Evolutionary conservation across 2,113 vertebrate genomes (phyloP).

Genomic region (Clarias batrachus): DNA sequence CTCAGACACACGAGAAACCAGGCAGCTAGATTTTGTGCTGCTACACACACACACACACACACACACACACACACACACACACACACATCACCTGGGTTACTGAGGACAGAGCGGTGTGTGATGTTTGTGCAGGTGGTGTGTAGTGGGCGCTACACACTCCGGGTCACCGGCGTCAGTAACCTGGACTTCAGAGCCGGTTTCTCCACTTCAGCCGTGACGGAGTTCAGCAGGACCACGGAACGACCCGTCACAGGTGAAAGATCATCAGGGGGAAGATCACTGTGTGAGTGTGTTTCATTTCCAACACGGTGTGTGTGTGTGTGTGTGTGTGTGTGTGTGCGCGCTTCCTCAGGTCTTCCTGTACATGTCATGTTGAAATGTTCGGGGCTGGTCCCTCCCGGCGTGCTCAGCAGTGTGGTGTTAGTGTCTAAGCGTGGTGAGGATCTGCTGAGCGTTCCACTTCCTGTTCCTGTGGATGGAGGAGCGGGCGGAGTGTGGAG

Average conservation of each 20-base stretch:
- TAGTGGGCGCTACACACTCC: conserved; percentile 83
- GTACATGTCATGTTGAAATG: conserved; percentile 84
- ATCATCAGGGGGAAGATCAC: neutral
- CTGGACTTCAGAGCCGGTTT: conserved; percentile 86
- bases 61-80: no score
- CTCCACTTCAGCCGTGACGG: conserved; percentile 72
- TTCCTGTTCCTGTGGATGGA: conserved; percentile 65
- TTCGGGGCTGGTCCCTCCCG: conserved; percentile 77
- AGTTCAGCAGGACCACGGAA: conserved; percentile 76
- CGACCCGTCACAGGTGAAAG: conserved; percentile 83
- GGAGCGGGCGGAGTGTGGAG: conserved; percentile 80
- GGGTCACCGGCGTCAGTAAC: conserved; percentile 85
- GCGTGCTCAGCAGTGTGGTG: conserved; percentile 77
- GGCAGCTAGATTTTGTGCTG: neutral
- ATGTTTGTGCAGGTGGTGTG: conserved; percentile 76
- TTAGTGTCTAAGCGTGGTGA: conserved; percentile 79
- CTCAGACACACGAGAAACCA: neutral
- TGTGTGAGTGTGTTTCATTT: neutral
- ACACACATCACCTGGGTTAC: neutral
- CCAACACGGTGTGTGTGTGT: neutral
- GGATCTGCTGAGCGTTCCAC: conserved; percentile 73
- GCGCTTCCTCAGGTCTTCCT: conserved; percentile 77
- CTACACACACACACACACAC: no score
- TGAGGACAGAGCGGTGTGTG: neutral
- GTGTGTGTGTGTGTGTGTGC: conserved; percentile 12